Percentiles rank a stretch among this genome's conserved stretches.
Conservation (phyloP, 1,140 invertebrate genomes). For the Lepidurus packardi region DNA sequence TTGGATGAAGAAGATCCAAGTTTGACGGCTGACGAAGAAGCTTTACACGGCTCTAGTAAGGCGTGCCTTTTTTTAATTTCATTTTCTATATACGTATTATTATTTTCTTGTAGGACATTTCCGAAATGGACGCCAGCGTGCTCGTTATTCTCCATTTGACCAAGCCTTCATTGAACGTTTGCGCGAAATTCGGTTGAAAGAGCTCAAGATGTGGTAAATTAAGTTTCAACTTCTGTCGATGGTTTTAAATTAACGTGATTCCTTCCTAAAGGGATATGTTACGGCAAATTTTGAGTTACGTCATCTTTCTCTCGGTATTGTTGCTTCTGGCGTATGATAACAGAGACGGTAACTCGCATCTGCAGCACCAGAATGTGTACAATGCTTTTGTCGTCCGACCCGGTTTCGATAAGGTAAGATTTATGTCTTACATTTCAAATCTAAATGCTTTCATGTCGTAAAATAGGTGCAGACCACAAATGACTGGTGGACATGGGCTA, state of each 20-base stretch:
- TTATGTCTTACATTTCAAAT: neutral
- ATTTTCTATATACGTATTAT: neutral
- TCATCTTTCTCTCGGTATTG: conserved; percentile 51
- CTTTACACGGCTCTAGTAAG: neutral
- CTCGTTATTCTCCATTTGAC: conserved; percentile 22
- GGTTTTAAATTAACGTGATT: conserved; percentile 6
- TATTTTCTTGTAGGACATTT: neutral
- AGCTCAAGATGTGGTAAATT: conserved; percentile 47
- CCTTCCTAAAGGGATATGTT: conserved; percentile 40
- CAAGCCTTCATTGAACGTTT: conserved; percentile 35
- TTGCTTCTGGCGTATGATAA: conserved; percentile 48
- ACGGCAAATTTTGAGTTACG: conserved; percentile 48
- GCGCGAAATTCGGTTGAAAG: conserved; percentile 44
- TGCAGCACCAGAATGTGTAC: conserved; percentile 46
- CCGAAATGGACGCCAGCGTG: neutral
- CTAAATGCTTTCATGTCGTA: conserved; percentile 25
- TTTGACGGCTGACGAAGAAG: conserved; percentile 41
- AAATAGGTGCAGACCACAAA: conserved; percentile 35
- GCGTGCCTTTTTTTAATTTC: neutral
- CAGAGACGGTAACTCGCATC: conserved; percentile 45
- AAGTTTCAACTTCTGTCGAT: conserved; percentile 28
- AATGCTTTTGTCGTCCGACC: conserved; percentile 45
- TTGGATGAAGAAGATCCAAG: conserved; percentile 48
- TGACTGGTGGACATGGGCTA: conserved; percentile 48
- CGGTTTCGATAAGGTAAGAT: conserved; percentile 31